phyloP scores from a whole-genome alignment of 1,140 invertebrate genomes.

The Plectus sambesii region DNA sequence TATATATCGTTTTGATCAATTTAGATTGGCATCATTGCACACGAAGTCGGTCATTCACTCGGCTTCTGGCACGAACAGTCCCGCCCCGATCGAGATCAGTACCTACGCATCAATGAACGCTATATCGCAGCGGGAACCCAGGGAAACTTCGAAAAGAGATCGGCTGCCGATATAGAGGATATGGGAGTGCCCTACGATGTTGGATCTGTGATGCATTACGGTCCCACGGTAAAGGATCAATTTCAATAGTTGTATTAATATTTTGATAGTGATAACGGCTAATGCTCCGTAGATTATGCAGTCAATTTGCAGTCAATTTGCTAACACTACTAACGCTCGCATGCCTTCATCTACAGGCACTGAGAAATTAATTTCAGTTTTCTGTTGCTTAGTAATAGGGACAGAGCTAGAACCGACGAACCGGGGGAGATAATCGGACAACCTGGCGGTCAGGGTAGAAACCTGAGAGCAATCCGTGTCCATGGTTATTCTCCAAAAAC shows the following conservation, averaged over 20 bases:
- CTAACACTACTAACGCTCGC: too few relatives aligned
- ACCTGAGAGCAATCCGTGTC: too few relatives aligned
- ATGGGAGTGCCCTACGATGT: constrained; percentile 23
- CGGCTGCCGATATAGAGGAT: constrained; percentile 14
- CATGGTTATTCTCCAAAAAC: too few relatives aligned
- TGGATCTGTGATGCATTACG: constrained; percentile 25
- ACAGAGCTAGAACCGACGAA: constrained; percentile 13
- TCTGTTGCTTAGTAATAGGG: constrained; percentile 11
- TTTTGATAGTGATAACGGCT: too few relatives aligned
- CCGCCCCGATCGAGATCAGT: constrained; percentile 31
- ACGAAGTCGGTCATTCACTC: constrained; percentile 48
- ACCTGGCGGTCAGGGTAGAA: too few relatives aligned
- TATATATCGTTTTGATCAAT: too few relatives aligned
- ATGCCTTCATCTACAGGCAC: too few relatives aligned
- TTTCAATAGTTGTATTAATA: neutral
- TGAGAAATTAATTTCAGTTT: constrained; percentile 2
- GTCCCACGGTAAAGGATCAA: constrained; percentile 3
- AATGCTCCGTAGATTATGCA: too few relatives aligned
- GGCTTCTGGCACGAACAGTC: constrained; percentile 43
- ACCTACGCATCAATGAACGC: constrained; percentile 14
- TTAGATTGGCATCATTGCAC: constrained; percentile 28
- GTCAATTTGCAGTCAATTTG: too few relatives aligned
- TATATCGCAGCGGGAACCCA: constrained; percentile 18
- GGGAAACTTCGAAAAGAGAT: constrained; percentile 19
- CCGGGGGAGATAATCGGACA: constrained; percentile 13